Base-by-base conservation (phyloP, 2,888 invertebrate genomes). In the Perithous albicinctus region DNA sequence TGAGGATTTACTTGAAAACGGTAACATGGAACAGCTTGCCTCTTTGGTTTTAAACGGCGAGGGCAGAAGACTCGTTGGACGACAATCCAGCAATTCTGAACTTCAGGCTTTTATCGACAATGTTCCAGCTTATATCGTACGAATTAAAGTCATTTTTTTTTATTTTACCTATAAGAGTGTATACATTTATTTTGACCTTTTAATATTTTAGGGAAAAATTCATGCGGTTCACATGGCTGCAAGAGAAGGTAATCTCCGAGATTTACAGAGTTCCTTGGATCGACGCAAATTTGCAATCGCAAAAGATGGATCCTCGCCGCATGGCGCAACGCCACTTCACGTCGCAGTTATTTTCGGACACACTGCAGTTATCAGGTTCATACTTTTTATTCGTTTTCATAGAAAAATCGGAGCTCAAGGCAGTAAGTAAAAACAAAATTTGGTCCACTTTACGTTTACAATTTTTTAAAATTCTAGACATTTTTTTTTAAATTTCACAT, bases 201-300 rank as follows among this genome's bases (percentile, higher is more conserved):
- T 69, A 64, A 64, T 73, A 75, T 90, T 92, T 18, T 88, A 98
- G 98, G 95, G 96, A 87, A 98, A 98, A 95, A 98, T 98, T 86
- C 96, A 96, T 84, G 95, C 96, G 80, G 97, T 98, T 32, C 98
- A 98, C 91, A 93, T 96, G 87, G 97, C 98, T 38, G 96, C 98
- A 20, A 95, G 96, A 87, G 96, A 96, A 86, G 98, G 98, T 3
- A 97, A 96, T 89, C 94, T 98, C 84, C 94, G 96, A 87, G 97
- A 97, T 87, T 94, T 98, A 73, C 98, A 98, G 93, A 95, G 97
- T 86, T 96, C 97, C 0, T 93, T 98, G 88, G 97, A 98, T 93
- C 94, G 98, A 85, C 96, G 98, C 90, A 97, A 98, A 94, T 97
- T 98, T 91, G 98, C 98, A 0, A 95, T 97, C 81, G 98, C 98